Evolutionary conservation across 2,888 invertebrate genomes (phyloP).

Genomic region (Callyntrura guangdongensis): DNA sequence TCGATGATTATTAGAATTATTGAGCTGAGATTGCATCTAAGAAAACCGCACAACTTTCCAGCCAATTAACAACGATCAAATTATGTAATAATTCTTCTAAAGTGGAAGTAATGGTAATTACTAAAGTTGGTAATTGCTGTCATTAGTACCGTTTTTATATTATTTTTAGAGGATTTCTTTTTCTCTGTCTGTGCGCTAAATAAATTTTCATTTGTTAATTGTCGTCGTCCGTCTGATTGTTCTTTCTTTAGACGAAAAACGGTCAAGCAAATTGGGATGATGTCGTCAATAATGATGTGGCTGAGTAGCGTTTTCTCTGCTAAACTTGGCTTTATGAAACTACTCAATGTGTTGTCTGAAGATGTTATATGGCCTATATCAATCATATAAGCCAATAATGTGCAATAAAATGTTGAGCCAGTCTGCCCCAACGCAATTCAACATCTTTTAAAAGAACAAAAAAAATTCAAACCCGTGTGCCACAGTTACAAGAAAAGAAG

Average conservation of each 20-base stretch:
- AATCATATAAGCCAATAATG: conserved; percentile 1
- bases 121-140: background rate
- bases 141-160: conserved; percentile 3
- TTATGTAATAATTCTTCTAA: conserved; percentile 38
- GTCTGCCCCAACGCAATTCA: conserved; percentile 29
- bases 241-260: background rate
- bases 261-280: background rate
- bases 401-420: conserved; percentile 34
- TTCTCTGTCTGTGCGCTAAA: conserved; percentile 19
- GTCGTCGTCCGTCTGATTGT: background rate
- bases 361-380: too few relatives aligned
- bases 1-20: conserved; percentile 33
- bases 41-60: conserved; percentile 4
- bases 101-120: background rate
- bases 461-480: background rate
- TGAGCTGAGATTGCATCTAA: conserved; percentile 26
- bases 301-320: too few relatives aligned
- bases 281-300: background rate
- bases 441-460: background rate
- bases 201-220: conserved; percentile 59
- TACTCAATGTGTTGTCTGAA: background rate
- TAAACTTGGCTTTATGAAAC: background rate
- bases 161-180: conserved; percentile 9
- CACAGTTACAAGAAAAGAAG: background rate
- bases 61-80: conserved; percentile 49